A percentile compares a stretch with the other conserved stretches of the same genome.
Evolutionary conservation across 2,797 vertebrate genomes (phyloP).

Genomic region (Lepus oiostolus): DNA sequence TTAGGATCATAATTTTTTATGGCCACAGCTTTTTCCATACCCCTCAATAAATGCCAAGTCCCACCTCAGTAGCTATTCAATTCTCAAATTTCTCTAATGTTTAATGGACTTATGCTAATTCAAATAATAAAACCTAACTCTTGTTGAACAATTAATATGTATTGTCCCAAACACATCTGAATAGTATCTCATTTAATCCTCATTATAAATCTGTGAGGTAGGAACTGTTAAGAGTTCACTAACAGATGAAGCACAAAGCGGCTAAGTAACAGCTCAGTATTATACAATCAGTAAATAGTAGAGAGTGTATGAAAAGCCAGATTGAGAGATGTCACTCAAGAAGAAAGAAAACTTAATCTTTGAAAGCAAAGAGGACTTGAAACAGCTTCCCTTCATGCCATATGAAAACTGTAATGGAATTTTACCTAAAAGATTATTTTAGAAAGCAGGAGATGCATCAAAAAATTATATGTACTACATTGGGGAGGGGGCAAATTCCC

Average conservation of each 20-base stretch:
- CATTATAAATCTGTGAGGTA: background rate
- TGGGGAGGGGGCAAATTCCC: background rate
- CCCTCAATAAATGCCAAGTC: slow-evolving; percentile 40
- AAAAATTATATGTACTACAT: slow-evolving; percentile 72
- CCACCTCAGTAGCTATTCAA: background rate
- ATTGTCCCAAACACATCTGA: background rate
- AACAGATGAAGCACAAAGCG: background rate
- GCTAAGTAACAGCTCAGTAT: background rate
- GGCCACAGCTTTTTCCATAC: background rate
- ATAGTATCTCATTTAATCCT: slow-evolving; percentile 36
- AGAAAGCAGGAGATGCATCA: slow-evolving; percentile 64
- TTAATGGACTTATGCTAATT: background rate
- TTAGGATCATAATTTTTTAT: background rate
- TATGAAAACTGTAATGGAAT: slow-evolving; percentile 50
- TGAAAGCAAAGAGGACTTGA: slow-evolving; percentile 55
- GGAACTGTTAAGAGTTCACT: background rate
- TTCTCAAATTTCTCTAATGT: slow-evolving; percentile 26
- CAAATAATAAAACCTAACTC: slow-evolving; percentile 21
- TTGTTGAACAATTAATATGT: slow-evolving; percentile 18
- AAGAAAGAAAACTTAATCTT: background rate
- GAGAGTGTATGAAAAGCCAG: slow-evolving; percentile 22
- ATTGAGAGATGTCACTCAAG: background rate
- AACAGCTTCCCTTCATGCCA: slow-evolving; percentile 58
- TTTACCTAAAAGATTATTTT: slow-evolving; percentile 66
- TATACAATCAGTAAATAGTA: background rate